A percentile compares a stretch with the other conserved stretches of the same genome.
phyloP scores from a whole-genome alignment of 2,888 invertebrate species.

The Icerya purchasi region DNA sequence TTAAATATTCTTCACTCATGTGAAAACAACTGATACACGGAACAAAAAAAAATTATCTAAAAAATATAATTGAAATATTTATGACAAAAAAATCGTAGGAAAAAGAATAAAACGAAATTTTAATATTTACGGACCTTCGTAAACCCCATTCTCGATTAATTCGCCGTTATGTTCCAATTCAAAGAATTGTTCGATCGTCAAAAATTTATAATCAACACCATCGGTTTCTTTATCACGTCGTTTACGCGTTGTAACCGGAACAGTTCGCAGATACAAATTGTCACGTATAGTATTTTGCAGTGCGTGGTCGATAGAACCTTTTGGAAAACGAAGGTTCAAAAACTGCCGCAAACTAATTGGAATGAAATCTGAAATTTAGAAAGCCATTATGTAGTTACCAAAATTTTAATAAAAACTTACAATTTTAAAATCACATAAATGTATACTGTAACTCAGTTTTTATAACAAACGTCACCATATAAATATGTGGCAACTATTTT shows the following conservation, averaged over 20 bases:
- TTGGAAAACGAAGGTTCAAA: slow-evolving; percentile 33
- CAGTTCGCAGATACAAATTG: slow-evolving; percentile 37
- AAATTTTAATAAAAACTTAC: too few relatives aligned
- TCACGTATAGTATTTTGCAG: slow-evolving; percentile 40
- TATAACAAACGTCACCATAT: too few relatives aligned
- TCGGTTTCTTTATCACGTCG: slow-evolving; percentile 35
- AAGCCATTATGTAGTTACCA: too few relatives aligned
- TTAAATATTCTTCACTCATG: too few relatives aligned
- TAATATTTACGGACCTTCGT: slow-evolving; percentile 30
- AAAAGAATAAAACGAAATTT: background rate
- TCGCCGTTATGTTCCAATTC: slow-evolving; percentile 33
- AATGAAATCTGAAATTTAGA: slow-evolving; percentile 24
- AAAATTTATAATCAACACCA: slow-evolving; percentile 39
- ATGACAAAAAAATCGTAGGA: too few relatives aligned
- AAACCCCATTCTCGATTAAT: slow-evolving; percentile 38
- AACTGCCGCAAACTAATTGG: slow-evolving; percentile 32
- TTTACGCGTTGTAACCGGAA: slow-evolving; percentile 37
- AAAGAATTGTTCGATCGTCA: slow-evolving; percentile 32
- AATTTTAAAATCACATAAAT: too few relatives aligned
- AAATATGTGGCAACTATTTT: too few relatives aligned
- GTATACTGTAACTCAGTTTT: too few relatives aligned
- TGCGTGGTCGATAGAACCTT: slow-evolving; percentile 36
- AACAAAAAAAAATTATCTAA: too few relatives aligned
- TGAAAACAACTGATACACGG: too few relatives aligned
- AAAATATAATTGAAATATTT: too few relatives aligned